These are phyloP conservation scores for Gandaritis pyraliata DNA, from an alignment of 2,888 invertebrate species.

Conservation along the genomic window DNA sequence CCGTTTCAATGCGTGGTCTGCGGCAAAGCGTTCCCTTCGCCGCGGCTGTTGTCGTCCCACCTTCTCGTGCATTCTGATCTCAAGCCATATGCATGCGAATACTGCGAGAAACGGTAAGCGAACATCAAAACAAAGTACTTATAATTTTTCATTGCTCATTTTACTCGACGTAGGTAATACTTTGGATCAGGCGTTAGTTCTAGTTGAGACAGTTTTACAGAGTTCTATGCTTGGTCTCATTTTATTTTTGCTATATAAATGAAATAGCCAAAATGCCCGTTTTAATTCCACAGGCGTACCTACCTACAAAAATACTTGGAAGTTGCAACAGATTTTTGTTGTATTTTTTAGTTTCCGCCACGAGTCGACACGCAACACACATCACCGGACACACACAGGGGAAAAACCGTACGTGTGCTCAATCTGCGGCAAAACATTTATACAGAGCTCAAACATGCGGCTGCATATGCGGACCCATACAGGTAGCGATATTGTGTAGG, in stretches of 20 bases:
- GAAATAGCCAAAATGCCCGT: too few relatives aligned
- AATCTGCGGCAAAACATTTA: conserved; percentile 84
- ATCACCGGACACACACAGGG: conserved; percentile 86
- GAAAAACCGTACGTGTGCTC: conserved; percentile 85
- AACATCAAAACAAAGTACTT: neutral
- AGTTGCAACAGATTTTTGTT: neutral
- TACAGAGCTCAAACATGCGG: conserved; percentile 84
- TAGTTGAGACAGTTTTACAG: neutral
- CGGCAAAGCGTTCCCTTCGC: conserved; percentile 69
- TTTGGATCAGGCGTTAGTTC: neutral
- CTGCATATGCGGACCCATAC: conserved; percentile 77
- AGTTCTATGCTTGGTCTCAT: conserved; percentile 6
- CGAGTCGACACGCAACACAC: conserved; percentile 84
- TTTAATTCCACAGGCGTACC: too few relatives aligned
- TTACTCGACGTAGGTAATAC: neutral
- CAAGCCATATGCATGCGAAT: conserved; percentile 81
- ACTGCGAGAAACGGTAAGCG: conserved; percentile 80
- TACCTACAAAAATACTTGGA: too few relatives aligned
- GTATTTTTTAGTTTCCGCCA: conserved; percentile 80
- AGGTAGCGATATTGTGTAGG: conserved; percentile 45
- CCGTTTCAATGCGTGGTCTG: conserved; percentile 50
- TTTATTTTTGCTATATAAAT: neutral
- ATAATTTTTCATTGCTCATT: neutral
- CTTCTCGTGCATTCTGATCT: conserved; percentile 79
- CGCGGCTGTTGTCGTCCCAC: conserved; percentile 78